Evolutionary conservation across 2,888 invertebrate species (phyloP), one percentile per base, ranked within the genome.

Genomic region (Hedychridium roseum): DNA sequence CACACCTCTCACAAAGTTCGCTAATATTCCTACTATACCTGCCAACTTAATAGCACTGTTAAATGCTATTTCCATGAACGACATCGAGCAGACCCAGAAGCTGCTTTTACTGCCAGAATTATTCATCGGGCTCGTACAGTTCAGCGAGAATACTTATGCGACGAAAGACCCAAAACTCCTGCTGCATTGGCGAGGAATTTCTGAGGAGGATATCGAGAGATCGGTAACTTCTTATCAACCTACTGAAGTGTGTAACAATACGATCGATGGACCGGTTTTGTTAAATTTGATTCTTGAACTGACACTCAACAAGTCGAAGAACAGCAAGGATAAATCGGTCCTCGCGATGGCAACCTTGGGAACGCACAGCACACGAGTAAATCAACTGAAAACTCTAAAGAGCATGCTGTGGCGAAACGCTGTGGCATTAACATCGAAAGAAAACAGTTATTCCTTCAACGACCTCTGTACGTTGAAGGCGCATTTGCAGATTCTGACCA

Each of bases 331-430:
- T 32, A 34, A 55, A 2, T 53, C 52, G 4, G 57, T 72, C 41
- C 57, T 73, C 5, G 50, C 62, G 0, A 80, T 83, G 1, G 80
- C 84, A 2, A 61, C 70, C 2, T 76, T 88, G 35, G 82, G 83
- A 27, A 80, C 83, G 34, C 82, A 83, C 50, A 74, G 73, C 9
- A 76, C 81, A 15, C 81, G 83, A 57, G 80, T 82, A 1, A 64
- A 73, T 12, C 84, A 85, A 52, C 71, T 87, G 26, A 76, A 73
- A 23, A 75, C 73, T 2, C 61, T 88, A 11, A 81, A 83, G 54
- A 80, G 82, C 51, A 75, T 83, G 7, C 59, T 88, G 3, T 88
- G 88, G 88, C 83, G 82, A 45, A 88, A 88, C 68, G 81, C 84
- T 36, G 80, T 81, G 1, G 80, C 82, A 0, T 62, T 87, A 16